Percentiles rank a stretch among this genome's conserved stretches.
These are phyloP conservation scores for Philonicus albiceps DNA, from an alignment of 2,888 invertebrate genomes.

Conservation along the genomic window DNA sequence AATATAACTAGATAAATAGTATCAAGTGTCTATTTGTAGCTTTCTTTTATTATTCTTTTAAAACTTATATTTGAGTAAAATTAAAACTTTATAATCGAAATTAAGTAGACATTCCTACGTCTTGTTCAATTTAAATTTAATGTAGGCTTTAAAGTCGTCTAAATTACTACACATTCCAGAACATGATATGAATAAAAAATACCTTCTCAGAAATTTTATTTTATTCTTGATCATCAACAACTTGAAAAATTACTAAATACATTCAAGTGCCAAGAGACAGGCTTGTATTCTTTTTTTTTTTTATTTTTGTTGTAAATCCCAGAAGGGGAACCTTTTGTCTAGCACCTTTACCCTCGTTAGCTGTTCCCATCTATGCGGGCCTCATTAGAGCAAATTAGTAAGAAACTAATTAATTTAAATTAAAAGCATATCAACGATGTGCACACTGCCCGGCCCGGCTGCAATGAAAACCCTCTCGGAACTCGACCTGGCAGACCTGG, in stretches of 20 bases:
- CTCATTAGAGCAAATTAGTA: conserved; percentile 29
- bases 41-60: too few relatives aligned
- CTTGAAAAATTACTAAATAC: neutral
- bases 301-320: neutral
- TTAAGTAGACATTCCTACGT: too few relatives aligned
- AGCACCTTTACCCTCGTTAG: neutral
- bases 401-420: conserved; percentile 32
- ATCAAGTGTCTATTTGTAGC: too few relatives aligned
- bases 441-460: neutral
- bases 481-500: neutral
- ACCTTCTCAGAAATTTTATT: neutral
- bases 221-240: neutral
- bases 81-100: too few relatives aligned
- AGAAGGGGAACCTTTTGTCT: neutral
- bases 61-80: too few relatives aligned
- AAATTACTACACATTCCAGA: neutral
- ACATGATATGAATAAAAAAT: neutral
- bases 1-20: too few relatives aligned
- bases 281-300: neutral
- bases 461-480: neutral
- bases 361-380: neutral
- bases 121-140: too few relatives aligned
- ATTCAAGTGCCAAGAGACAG: neutral
- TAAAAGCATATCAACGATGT: conserved; percentile 26
- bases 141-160: neutral